Conservation (phyloP, 2,888 invertebrate genomes). For the Halictus ligatus region DNA sequence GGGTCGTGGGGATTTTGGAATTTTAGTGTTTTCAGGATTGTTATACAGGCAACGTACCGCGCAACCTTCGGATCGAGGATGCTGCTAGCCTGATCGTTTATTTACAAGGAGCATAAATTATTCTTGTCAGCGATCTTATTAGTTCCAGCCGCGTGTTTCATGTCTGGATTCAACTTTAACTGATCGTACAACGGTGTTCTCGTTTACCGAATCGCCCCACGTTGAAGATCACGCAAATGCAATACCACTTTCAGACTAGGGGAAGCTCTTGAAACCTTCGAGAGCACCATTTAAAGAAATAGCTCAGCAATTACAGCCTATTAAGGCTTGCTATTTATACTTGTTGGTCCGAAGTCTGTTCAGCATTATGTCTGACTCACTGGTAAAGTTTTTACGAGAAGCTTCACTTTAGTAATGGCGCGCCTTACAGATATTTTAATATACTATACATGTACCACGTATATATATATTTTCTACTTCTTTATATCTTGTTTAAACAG, state of each 20-base stretch:
- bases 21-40: not conserved
- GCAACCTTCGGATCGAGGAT: too few relatives aligned
- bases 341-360: not conserved
- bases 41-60: not conserved
- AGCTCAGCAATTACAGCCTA: not conserved
- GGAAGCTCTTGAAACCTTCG: not conserved
- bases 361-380: not conserved
- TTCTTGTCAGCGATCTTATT: not conserved
- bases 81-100: not conserved
- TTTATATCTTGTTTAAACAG: too few relatives aligned
- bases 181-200: not conserved
- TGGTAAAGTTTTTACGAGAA: not conserved
- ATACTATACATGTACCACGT: too few relatives aligned
- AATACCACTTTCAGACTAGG: not conserved
- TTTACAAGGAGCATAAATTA: not conserved
- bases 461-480: too few relatives aligned
- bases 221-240: not conserved
- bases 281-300: not conserved
- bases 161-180: not conserved
- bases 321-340: not conserved
- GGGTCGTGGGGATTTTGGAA: too few relatives aligned
- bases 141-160: not conserved
- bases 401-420: not conserved
- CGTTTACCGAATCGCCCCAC: not conserved
- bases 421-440: too few relatives aligned